Base-by-base conservation (phyloP, 2,888 invertebrate species). In the Halictus ligatus region DNA sequence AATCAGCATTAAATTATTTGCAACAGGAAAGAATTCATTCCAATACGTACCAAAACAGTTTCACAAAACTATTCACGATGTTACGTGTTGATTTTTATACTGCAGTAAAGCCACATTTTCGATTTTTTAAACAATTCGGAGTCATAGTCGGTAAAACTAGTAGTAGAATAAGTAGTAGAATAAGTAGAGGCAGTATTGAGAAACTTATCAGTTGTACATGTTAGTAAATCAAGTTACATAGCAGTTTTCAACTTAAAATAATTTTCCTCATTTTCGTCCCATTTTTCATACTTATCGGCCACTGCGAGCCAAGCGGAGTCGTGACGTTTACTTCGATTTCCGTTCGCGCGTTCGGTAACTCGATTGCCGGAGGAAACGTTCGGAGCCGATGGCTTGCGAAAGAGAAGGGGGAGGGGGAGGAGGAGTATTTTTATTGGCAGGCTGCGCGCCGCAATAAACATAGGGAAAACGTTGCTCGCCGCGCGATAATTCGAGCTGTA, bases 391-490 rank as follows among this genome's bases (percentile, higher is more conserved):
- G 10, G 8, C 2, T 15, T 3, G 48, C 7, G 21, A 21, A 35
- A 18, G 25, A 64, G 50, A 25, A 10, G 69, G 40, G 18, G 40
- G 69, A 29, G 29, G 29, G 29, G 29, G 29, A 29, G 29, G 29
- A 2, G 29, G 2, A 29, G 35, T 58, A 79, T 81, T 81, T 87
- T 86, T 87, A 87, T 81, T 76, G 84, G 75, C 76, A 54, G 80
- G 69, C 35, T 75, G 46, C 73, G 50, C 78, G 78, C 75, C 60
- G 75, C 80, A 67, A 74, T 86, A 83, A 87, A 78, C 81, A 43
- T 35, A 50, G 6, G 50, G 29, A 75, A 76, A 79, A 79, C 67
- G 75, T 81, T 67, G 72, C 75, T 25, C 54, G 15, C n/a, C 7
- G 25, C 48, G 25, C 64, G 77, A 80, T 77, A 60, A 67, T 81